Evolutionary conservation across 2,113 vertebrate species (phyloP).

Genomic region (Leptocoma aspasia): DNA sequence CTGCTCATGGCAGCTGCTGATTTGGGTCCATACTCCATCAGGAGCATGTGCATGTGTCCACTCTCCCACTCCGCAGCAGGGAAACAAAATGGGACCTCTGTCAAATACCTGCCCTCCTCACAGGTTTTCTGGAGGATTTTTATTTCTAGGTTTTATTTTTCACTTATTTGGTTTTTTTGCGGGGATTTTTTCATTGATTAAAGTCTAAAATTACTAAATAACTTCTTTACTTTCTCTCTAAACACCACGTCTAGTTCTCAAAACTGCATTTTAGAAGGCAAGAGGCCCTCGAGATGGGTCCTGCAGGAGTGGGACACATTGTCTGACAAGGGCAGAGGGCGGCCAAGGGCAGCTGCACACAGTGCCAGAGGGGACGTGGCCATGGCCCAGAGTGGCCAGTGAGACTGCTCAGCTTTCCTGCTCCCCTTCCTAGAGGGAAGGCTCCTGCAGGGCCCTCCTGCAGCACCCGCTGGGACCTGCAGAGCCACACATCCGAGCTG

Average conservation of each 20-base stretch:
- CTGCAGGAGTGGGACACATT: accelerated
- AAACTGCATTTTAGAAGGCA: not conserved
- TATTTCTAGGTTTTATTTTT: not conserved
- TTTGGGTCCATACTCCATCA: not conserved
- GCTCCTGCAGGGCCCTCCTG: not conserved
- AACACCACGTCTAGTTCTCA: not conserved
- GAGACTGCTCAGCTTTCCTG: not conserved
- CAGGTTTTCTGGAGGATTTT: not conserved
- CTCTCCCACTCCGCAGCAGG: not conserved
- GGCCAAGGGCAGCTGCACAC: not conserved
- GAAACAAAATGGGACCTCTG: not conserved
- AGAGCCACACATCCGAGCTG: not conserved
- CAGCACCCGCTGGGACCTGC: not conserved
- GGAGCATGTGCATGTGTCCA: accelerated
- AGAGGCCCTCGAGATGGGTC: not conserved
- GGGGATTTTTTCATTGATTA: accelerated
- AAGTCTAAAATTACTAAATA: not conserved
- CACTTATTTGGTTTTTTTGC: accelerated
- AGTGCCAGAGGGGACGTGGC: accelerated
- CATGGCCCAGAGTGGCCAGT: not conserved
- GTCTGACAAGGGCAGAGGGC: not conserved
- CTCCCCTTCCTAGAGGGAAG: not conserved
- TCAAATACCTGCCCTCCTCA: not conserved
- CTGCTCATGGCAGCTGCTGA: not conserved
- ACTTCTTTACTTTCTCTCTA: not conserved